These are phyloP conservation scores for Trilocha varians DNA, from an alignment of 2,888 invertebrate species.

Conservation along the genomic window DNA sequence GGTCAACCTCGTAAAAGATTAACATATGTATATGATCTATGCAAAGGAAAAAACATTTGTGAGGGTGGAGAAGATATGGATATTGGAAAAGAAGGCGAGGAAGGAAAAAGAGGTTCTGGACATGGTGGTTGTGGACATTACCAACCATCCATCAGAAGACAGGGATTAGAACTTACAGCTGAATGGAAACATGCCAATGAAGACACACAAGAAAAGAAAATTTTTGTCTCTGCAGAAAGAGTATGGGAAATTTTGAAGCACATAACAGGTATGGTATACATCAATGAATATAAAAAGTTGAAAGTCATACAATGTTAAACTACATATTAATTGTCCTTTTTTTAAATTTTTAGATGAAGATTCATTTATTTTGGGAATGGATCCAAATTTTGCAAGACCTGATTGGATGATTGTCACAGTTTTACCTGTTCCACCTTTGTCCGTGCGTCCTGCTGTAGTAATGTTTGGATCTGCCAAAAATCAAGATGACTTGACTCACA, in stretches of 20 bases:
- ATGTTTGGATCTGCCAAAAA: slow-evolving; percentile 99
- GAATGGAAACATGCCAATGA: slow-evolving; percentile 99
- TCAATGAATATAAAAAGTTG: too few species aligned
- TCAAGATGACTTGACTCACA: slow-evolving; percentile 99
- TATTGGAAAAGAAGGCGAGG: slow-evolving; percentile 84
- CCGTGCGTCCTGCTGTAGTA: slow-evolving; percentile 97
- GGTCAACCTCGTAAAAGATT: slow-evolving; percentile 96
- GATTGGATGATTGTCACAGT: slow-evolving; percentile 99
- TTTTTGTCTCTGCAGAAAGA: slow-evolving; percentile 92
- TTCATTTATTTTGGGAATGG: slow-evolving; percentile 94
- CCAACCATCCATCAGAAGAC: slow-evolving; percentile 92
- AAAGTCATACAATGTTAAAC: too few species aligned
- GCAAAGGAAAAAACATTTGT: slow-evolving; percentile 98
- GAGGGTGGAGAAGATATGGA: slow-evolving; percentile 99
- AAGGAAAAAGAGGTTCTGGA: slow-evolving; percentile 71
- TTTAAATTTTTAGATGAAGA: slow-evolving; percentile 84
- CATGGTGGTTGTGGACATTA: slow-evolving; percentile 99
- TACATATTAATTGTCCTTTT: slow-evolving; percentile 1
- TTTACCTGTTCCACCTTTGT: slow-evolving; percentile 95
- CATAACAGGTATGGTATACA: slow-evolving; percentile 74
- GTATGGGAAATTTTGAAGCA: slow-evolving; percentile 98
- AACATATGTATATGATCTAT: slow-evolving; percentile 96
- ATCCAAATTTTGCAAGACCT: slow-evolving; percentile 96
- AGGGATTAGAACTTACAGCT: slow-evolving; percentile 93
- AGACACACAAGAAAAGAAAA: slow-evolving; percentile 98